phyloP scores from a whole-genome alignment of 2,888 invertebrate genomes.

The Salpingus planirostris region DNA sequence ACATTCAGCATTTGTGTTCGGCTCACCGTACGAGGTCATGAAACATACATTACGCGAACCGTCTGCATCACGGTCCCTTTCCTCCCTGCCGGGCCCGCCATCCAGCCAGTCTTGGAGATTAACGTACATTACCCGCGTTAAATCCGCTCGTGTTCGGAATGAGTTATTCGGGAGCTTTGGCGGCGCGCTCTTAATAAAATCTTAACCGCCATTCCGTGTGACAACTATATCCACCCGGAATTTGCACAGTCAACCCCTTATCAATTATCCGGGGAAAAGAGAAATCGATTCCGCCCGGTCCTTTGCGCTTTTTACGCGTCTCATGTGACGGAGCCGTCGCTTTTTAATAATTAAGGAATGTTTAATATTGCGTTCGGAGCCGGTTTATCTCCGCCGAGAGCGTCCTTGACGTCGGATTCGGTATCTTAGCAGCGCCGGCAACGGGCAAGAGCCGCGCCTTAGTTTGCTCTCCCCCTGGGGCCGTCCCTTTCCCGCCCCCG shows the following conservation, averaged over 20 bases:
- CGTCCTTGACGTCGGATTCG: constrained; percentile 3
- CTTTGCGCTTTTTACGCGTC: no score
- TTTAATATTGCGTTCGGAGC: constrained; percentile 1
- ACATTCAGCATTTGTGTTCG: no score
- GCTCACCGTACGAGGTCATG: constrained; percentile 11
- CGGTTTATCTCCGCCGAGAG: background rate
- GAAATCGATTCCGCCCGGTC: no score
- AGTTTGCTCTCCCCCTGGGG: constrained; percentile 3
- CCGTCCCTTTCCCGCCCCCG: no score
- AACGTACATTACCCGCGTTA: constrained; percentile 15
- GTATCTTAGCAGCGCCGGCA: constrained; percentile 4
- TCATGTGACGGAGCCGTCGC: no score
- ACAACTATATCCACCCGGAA: constrained; percentile 7
- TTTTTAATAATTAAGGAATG: constrained; percentile 8
- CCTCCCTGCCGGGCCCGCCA: no score
- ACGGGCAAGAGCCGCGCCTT: constrained; percentile 1
- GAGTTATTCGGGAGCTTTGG: constrained; percentile 13
- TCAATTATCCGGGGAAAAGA: constrained; percentile 5
- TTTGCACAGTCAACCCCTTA: constrained; percentile 5
- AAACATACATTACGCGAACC: constrained; percentile 14
- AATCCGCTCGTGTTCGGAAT: constrained; percentile 13
- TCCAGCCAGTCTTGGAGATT: constrained; percentile 12
- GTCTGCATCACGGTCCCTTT: constrained; percentile 12
- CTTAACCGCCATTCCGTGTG: constrained; percentile 12
- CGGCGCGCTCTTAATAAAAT: constrained; percentile 15